Evolutionary conservation across 2,797 vertebrate species (phyloP).

Genomic region (Phalanger gymnotis): DNA sequence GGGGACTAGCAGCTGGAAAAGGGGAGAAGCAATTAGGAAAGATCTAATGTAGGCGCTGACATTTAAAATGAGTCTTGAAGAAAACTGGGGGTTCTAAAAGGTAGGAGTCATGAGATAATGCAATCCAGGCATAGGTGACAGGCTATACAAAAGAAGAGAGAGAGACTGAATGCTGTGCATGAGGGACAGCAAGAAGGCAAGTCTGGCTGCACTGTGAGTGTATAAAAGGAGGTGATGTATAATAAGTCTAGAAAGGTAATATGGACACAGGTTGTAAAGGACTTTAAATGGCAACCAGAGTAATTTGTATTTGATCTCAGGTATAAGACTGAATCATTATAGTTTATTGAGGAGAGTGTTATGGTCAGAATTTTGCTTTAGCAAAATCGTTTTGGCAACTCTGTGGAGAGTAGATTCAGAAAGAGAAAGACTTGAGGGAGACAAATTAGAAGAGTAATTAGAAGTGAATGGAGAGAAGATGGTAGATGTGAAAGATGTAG

Average conservation of each 20-base stretch:
- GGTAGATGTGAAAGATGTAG: not conserved
- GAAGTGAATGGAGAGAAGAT: not conserved
- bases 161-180: not conserved
- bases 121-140: not conserved
- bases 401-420: not conserved
- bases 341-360: not conserved
- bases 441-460: not conserved
- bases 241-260: not conserved
- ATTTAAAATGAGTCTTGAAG: not conserved
- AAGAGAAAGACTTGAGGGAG: not conserved
- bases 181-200: not conserved
- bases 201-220: not conserved
- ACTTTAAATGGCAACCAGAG: not conserved
- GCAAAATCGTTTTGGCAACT: not conserved
- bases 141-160: not conserved
- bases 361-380: not conserved
- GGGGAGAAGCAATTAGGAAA: not conserved
- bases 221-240: not conserved
- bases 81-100: not conserved
- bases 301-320: not conserved
- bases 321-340: not conserved
- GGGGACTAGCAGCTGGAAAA: not conserved
- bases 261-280: not conserved
- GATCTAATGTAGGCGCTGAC: not conserved
- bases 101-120: not conserved